Base-by-base conservation (phyloP, 2,888 invertebrate species). In the Tricholauxania praeusta region DNA sequence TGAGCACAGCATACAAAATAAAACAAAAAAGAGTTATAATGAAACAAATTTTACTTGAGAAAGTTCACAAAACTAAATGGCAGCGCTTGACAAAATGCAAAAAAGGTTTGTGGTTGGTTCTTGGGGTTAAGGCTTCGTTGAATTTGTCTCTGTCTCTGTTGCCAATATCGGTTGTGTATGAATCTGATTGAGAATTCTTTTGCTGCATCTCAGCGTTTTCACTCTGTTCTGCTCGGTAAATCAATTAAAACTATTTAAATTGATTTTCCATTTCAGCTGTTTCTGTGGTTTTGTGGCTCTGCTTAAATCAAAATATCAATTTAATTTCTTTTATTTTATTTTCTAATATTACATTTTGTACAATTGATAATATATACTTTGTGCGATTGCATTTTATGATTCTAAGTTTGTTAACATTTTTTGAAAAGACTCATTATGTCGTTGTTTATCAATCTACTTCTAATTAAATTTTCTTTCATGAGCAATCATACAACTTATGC, bases 231-330 rank as follows among this genome's bases (percentile, higher is more conserved):
- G 15, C n/a, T 63, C 63, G 63, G 47, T 52, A 48, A 76, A 76
- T 80, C 83, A 82, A 82, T 82, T 82, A 82, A 83, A 82, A 82
- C 79, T 78, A 83, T 81, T 82, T 78, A 78, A 82, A 83, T 83
- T 80, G 79, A 82, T 82, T 82, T 78, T 73, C 73, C 70, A 66
- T 65, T 67, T 73, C 68, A 63, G 63, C n/a, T 71, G 53, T 67
- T 69, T 70, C 66, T 66, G 53, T 71, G 53, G 60, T 59, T 62
- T 19, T 65, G 39, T 19, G 6, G 5, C 28, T 28, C 39, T 39
- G 39, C 10, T 39, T 39, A 39, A 39, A 39, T 10, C 39, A 39
- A 39, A 39, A 39, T 39, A 39, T 39, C 52, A 47, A 62, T 62
- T 62, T 3, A 7, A 47, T 62, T 62, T n/a, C 53, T 17, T n/a